Evolutionary conservation across 23 tunicate species (phyloP), one percentile per base, ranked within the genome.

Genomic region (Ascidia mentula): DNA sequence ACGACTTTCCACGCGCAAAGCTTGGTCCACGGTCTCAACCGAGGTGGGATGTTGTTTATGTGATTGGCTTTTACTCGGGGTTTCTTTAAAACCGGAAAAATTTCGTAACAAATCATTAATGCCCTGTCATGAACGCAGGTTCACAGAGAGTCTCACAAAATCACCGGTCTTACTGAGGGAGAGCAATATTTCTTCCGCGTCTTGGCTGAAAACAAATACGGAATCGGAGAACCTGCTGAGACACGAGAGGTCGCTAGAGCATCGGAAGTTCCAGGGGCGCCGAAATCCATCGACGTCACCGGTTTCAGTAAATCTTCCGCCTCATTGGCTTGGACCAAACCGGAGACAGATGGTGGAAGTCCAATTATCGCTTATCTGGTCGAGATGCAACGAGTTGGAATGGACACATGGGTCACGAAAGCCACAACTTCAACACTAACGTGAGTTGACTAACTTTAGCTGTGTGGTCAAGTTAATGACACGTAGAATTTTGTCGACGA

Each of bases 141-240:
- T 13, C 69, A 70, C 32, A 82, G 96, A 69, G 96, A 89, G 31
- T 82, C 88, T 6, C 83, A 70, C 82, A 95, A 95, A 80, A 77
- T 95, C 22, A 80, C 87, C 26, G 82, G 89, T 18, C 82, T 95
- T 13, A 37, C 59, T 22, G 92, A 95, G 83, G 96, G 97, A 8
- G 85, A 82, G 46, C 84, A 87, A 59, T 95, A 95, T 45, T 82
- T 81, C 61, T 89, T 95, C 89, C 82, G 99, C 31, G 96, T 95
- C 18, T 80, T 90, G 32, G 92, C 99, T 45, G 99, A 92, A 31
- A 95, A 90, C 77, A 97, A 95, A 69, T 86, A 95, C 72, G 99
- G 99, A 38, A 80, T 89, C 22, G 99, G 99, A 22, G 96, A 77
- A 38, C 99, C 99, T 18, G 96, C 96, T n/a, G 90, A 89, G 39